Evolutionary conservation across 2,888 invertebrate species (phyloP).

Genomic region (Hirudinaria manillensis): DNA sequence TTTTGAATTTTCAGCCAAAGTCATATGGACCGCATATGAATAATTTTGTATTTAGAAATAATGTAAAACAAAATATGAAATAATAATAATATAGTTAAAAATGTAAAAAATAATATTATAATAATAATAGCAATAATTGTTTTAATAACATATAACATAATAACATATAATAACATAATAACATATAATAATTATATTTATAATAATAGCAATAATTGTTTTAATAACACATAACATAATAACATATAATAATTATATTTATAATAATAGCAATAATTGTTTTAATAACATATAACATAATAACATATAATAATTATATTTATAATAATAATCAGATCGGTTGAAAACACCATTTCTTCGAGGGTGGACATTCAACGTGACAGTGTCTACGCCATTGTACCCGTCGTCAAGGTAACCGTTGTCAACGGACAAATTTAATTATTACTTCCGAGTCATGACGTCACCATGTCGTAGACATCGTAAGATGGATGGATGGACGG

Average conservation of each 20-base stretch:
- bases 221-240: background rate
- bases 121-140: background rate
- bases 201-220: background rate
- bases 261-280: background rate
- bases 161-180: background rate
- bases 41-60: too few species aligned
- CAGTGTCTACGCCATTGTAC: slow-evolving; percentile 60
- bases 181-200: background rate
- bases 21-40: too few species aligned
- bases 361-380: slow-evolving; percentile 40
- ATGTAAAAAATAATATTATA: too few species aligned
- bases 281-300: background rate
- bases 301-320: background rate
- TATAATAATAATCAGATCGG: slow-evolving; percentile 25
- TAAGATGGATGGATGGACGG: too few species aligned
- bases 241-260: background rate
- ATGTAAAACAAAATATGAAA: too few species aligned
- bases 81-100: too few species aligned
- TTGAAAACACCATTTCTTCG: slow-evolving; percentile 38
- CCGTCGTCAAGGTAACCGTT: slow-evolving; percentile 75
- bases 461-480: background rate
- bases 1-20: too few species aligned
- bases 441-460: background rate
- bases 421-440: slow-evolving; percentile 37
- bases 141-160: background rate